Base-by-base conservation (phyloP, 2,797 vertebrate species). In the Cichlasoma orientale region DNA sequence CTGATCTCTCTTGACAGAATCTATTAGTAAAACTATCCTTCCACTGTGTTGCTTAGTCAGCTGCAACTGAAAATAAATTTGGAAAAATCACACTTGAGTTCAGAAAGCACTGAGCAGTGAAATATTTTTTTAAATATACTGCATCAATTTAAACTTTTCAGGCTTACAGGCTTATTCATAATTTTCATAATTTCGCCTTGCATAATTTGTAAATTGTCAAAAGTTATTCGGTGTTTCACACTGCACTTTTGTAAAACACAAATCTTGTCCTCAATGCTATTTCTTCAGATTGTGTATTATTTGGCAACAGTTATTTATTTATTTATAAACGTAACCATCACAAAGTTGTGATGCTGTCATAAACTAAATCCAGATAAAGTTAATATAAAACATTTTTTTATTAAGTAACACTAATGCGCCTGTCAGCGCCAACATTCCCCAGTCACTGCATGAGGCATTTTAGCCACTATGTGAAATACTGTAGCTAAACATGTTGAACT, bases 11-110 rank as follows among this genome's bases (percentile, higher is more conserved):
- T 33, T 80, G 82, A 87, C 82, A 89, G 69, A 88, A 74, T 80
- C 57, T 81, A 82, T 92, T 87, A 77, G 71, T 63, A 84, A 87
- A 89, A 72, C 52, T 79, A 53, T 52, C 41, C 72, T 71, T 84
- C 54, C 10, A 21, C 57, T 25, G n/a, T 71, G 84, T 31, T 84
- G 84, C 86, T 89, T 79, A 79, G 73, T 90, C 83, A 88, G 77
- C 76, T 80, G 69, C 56, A 56, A 69, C 68, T 72, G 71, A 86
- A 83, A 84, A 82, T 82, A 72, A 59, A 84, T 88, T 74, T 78
- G 21, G 31, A 79, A 72, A 83, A 82, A 80, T 87, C 78, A 79
- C 83, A 83, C 74, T 58, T 74, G 73, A 88, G 31, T 82, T 75
- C 74, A 82, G 78, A 77, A 87, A 76, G 70, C 80, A 82, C 56